Percentiles rank a stretch among this genome's conserved stretches.
Evolutionary conservation across 2,113 vertebrate genomes (phyloP).

Genomic region (Colistium nudipinnis): DNA sequence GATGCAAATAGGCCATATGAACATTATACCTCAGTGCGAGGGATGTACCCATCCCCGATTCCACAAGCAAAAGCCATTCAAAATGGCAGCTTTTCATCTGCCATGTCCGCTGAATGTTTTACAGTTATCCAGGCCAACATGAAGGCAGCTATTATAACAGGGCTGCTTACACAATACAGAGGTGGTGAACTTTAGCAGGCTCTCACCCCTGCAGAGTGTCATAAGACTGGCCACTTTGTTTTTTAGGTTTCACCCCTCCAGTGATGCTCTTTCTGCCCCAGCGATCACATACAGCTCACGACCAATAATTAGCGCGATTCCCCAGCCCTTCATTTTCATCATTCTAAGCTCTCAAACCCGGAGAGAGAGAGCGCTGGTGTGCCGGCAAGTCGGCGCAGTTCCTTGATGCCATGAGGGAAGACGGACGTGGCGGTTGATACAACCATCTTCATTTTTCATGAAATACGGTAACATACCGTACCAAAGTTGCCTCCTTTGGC

Average conservation of each 20-base stretch:
- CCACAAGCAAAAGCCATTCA: conserved; percentile 6
- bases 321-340: conserved; percentile 61
- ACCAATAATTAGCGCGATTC: conserved; percentile 79
- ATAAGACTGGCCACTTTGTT: conserved; percentile 82
- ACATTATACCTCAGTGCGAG: background rate
- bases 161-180: conserved; percentile 78
- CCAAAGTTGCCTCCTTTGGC: background rate
- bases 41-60: background rate
- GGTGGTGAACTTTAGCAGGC: conserved; percentile 78
- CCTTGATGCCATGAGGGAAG: background rate
- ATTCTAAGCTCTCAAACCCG: conserved; percentile 26
- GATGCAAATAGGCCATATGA: background rate
- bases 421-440: background rate
- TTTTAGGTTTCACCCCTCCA: conserved; percentile 74
- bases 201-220: conserved; percentile 79
- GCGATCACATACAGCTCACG: conserved; percentile 74
- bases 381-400: background rate
- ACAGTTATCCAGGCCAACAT: conserved; percentile 43
- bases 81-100: conserved; percentile 32
- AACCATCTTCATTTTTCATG: background rate
- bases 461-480: background rate
- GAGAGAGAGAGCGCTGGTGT: conserved; percentile 6
- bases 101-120: conserved; percentile 39
- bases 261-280: conserved; percentile 81
- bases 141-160: conserved; percentile 71